Percentiles rank a stretch among this genome's conserved stretches.
phyloP scores from a whole-genome alignment of 2,888 invertebrate genomes.

The Glaucopsyche alexis region DNA sequence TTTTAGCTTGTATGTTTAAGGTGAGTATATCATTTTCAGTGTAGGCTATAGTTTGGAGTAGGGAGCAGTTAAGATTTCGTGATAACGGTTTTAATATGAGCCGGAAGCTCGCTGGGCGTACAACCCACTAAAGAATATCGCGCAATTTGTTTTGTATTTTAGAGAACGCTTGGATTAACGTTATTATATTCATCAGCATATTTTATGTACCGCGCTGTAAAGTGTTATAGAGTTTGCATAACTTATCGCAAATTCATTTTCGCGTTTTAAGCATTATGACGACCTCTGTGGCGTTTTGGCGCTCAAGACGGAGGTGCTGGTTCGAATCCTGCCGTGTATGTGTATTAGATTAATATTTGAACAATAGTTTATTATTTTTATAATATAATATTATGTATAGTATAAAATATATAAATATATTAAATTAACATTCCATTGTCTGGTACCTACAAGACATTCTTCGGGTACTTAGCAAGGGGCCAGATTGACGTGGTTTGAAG shows the following conservation, averaged over 20 bases:
- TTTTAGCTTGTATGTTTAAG: conserved; percentile 50
- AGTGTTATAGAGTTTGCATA: not conserved
- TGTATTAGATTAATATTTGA: too few species aligned
- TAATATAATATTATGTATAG: too few species aligned
- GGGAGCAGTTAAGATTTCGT: conserved; percentile 73
- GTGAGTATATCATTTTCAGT: conserved; percentile 71
- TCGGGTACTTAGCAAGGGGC: too few species aligned
- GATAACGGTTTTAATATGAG: conserved; percentile 78
- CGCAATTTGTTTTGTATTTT: conserved; percentile 61
- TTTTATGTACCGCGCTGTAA: not conserved
- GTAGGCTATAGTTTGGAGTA: conserved; percentile 72
- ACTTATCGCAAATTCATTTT: not conserved
- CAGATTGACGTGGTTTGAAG: too few species aligned
- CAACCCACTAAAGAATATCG: conserved; percentile 60
- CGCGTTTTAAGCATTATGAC: not conserved
- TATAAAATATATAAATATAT: too few species aligned
- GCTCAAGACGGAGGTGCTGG: too few species aligned
- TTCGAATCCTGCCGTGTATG: too few species aligned
- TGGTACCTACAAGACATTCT: too few species aligned
- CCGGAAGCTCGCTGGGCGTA: conserved; percentile 66
- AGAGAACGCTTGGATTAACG: conserved; percentile 35
- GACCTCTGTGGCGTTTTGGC: too few species aligned
- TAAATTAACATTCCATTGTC: too few species aligned
- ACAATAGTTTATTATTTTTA: too few species aligned
- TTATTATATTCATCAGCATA: not conserved